A percentile compares a stretch with the other conserved stretches of the same genome.
Evolutionary conservation across 2,888 invertebrate genomes (phyloP).

Genomic region (Catocala nupta): DNA sequence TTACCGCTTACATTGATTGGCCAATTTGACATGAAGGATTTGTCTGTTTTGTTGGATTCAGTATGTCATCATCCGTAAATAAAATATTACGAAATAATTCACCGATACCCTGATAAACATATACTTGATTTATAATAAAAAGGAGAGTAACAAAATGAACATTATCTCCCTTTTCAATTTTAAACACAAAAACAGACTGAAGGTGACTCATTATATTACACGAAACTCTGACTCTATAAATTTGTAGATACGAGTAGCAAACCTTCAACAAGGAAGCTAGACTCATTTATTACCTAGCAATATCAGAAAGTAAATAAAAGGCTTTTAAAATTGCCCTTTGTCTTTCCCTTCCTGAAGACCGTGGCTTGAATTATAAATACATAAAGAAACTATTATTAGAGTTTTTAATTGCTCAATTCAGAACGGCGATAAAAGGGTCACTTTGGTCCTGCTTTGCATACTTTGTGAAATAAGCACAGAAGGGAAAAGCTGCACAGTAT

Average conservation of each 20-base stretch:
- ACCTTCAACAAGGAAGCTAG: background rate
- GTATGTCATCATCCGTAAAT: too few species aligned
- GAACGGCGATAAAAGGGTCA: slow-evolving; percentile 41
- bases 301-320: slow-evolving; percentile 26
- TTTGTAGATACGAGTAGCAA: too few species aligned
- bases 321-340: slow-evolving; percentile 25
- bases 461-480: slow-evolving; percentile 51
- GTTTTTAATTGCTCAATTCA: slow-evolving; percentile 50
- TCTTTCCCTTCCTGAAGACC: slow-evolving; percentile 7
- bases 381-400: slow-evolving; percentile 47
- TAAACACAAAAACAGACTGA: too few species aligned
- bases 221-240: too few species aligned
- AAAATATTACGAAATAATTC: too few species aligned
- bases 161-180: background rate
- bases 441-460: slow-evolving; percentile 52
- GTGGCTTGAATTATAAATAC: slow-evolving; percentile 41
- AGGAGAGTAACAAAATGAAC: too few species aligned
- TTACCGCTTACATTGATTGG: slow-evolving; percentile 24
- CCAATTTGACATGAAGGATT: slow-evolving; percentile 13
- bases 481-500: slow-evolving; percentile 50
- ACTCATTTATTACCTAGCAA: slow-evolving; percentile 16
- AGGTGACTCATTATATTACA: too few species aligned
- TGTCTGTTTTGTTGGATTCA: background rate
- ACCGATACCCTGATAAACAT: too few species aligned
- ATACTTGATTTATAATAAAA: too few species aligned